These are phyloP conservation scores for Lophura swinhoii DNA, from an alignment of 2,797 vertebrate genomes.

Conservation along the genomic window DNA sequence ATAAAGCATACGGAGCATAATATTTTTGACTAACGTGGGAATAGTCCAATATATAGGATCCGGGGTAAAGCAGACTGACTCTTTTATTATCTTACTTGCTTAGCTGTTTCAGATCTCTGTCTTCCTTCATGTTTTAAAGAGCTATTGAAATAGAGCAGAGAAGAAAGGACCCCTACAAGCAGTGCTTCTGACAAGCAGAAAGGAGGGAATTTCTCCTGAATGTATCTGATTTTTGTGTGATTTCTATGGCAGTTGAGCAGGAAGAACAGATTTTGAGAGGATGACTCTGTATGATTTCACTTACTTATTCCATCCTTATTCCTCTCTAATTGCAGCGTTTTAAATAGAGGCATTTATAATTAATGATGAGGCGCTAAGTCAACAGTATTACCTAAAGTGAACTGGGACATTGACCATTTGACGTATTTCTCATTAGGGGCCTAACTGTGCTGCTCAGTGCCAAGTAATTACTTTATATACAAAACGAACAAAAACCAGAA, in stretches of 20 bases:
- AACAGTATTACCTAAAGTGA: not conserved
- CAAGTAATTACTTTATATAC: not conserved
- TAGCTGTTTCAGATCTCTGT: not conserved
- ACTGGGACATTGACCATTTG: not conserved
- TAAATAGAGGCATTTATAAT: not conserved
- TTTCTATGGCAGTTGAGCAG: not conserved
- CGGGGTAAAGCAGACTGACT: not conserved
- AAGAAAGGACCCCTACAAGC: not conserved
- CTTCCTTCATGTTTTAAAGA: not conserved
- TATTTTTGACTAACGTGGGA: accelerated
- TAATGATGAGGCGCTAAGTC: not conserved
- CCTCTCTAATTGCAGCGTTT: not conserved
- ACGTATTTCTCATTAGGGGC: not conserved
- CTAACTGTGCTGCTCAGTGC: not conserved
- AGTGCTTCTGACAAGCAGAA: not conserved
- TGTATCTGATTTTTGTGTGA: not conserved
- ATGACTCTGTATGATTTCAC: not conserved
- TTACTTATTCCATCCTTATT: not conserved
- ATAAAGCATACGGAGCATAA: not conserved
- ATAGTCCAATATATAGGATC: not conserved
- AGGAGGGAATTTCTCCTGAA: not conserved
- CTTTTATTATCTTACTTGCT: not conserved
- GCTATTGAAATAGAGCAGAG: not conserved
- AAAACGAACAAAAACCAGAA: not conserved
- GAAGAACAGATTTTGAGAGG: not conserved